A percentile compares a stretch with the other conserved stretches of the same genome.
Evolutionary conservation across 2,113 vertebrate genomes (phyloP).

Genomic region (Zapornia atra): DNA sequence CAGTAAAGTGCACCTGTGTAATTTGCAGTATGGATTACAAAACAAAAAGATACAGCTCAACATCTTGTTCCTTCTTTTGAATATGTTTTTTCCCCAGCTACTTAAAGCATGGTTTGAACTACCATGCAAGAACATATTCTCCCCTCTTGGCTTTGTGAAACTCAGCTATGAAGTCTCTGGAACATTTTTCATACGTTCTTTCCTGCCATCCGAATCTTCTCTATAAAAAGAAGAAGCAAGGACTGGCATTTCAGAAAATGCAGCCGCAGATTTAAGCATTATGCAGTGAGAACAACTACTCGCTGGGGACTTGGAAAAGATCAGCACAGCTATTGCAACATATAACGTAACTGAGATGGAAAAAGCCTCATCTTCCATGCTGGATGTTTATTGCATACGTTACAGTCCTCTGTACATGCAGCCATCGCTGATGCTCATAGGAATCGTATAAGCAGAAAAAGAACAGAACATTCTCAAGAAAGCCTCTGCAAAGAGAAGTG

Average conservation of each 20-base stretch:
- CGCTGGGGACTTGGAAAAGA: background rate
- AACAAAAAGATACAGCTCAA: background rate
- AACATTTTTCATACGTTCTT: background rate
- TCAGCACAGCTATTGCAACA: background rate
- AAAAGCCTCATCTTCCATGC: background rate
- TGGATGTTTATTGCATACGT: background rate
- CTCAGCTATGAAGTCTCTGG: background rate
- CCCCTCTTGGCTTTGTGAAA: background rate
- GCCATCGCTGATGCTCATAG: background rate
- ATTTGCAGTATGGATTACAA: background rate
- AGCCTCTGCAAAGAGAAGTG: background rate
- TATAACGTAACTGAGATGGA: background rate
- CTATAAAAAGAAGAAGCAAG: background rate
- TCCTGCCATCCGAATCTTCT: background rate
- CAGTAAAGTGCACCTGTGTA: background rate
- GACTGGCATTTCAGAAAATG: background rate
- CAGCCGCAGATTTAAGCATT: background rate
- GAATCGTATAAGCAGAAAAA: background rate
- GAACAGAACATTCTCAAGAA: constrained; percentile 41
- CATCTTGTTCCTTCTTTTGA: background rate
- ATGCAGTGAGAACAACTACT: background rate
- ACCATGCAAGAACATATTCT: background rate
- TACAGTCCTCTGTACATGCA: background rate
- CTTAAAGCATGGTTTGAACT: background rate
- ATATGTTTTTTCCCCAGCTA: background rate